Evolutionary conservation across 2,797 vertebrate species (phyloP), one percentile per base, ranked within the genome.

Genomic region (Cryptoblepharus egeriae): DNA sequence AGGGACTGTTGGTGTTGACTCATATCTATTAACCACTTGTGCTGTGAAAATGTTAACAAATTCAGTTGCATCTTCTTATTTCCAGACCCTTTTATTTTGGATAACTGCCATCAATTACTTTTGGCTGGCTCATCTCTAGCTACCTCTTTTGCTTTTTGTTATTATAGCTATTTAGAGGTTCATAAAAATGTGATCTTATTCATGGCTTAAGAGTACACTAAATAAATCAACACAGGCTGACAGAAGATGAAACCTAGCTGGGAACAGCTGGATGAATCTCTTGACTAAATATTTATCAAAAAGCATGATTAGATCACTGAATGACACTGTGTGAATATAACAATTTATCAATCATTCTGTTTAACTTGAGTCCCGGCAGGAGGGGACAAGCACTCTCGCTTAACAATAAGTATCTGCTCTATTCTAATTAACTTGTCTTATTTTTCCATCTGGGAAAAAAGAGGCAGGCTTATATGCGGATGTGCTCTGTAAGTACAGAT

Each of bases 241-340:
- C 92, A 92, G 83, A 91, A 93, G 94, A 90, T 92, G 94, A 95
- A 95, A 94, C 93, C 95, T 95, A 93, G 91, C 95, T 94, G 95
- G 89, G 94, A 96, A 94, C 96, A 96, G 96, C 96, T 96, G 95
- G 95, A 95, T 95, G 88, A 92, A 93, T 95, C 95, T 96, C 95
- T 94, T 94, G 93, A 96, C 95, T 96, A 96, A 96, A 96, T 96
- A 96, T 96, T 96, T 96, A 96, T 95, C 7, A 95, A 96, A 96
- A 96, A 92, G 79, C 94, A 87, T 94, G 94, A 96, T 96, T 96
- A 92, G 93, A 94, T 96, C 94, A 95, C 94, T 91, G 93, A 96
- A 94, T 93, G 93, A 96, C 95, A 95, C 89, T 5, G 60, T 89
- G 91, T 57, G 92, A 95, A 94, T 93, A 92, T 93, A 95, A 95